Evolutionary conservation across 2,888 invertebrate species (phyloP), one percentile per base, ranked within the genome.

Genomic region (Leptopterna dolabrata): DNA sequence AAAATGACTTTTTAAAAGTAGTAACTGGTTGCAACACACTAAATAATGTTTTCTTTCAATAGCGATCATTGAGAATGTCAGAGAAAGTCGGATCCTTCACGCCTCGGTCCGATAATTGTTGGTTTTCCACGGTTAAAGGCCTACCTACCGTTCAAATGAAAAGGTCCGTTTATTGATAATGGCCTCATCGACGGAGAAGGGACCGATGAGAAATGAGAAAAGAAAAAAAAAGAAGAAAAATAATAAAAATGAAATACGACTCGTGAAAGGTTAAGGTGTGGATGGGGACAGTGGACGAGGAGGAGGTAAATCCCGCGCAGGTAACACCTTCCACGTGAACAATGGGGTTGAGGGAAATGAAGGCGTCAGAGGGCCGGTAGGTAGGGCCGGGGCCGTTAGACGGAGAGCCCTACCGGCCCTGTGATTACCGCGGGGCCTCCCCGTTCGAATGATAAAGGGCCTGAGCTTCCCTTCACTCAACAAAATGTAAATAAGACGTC

Each of bases 401-500:
- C 2, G 4, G 36, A 36, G 36, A 36, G 36, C 36, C 36, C 36
- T 36, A 4, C 63, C 19, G 24, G 24, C 19, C 4, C 63, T 63
- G 63, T 63, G 7, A 63, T 63, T 63, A 63, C 0, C 24, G 24
- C 2, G 63, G 63, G 6, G 24, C 63, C 63, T 63, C 24, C 63
- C n/a, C 63, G 63, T 24, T 63, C 7, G 4, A 19, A n/a, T 63
- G 24, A 63, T 63, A 9, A 63, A 24, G 24, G 63, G 63, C 41
- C 36, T 2, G 7, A 4, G 36, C 2, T 76, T n/a, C 30, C 30
- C 36, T 30, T 29, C 73, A 24, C 45, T 70, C 29, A n/a, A 4
- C n/a, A n/a, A 45, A 78, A 78, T 78, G 78, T 78, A 78, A 78
- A 78, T 78, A 78, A 78, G 78, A 78, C 16, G 45, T 78, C 78